Conservation (phyloP, 2,888 invertebrate genomes). For the Neocrepidodera transversa region DNA sequence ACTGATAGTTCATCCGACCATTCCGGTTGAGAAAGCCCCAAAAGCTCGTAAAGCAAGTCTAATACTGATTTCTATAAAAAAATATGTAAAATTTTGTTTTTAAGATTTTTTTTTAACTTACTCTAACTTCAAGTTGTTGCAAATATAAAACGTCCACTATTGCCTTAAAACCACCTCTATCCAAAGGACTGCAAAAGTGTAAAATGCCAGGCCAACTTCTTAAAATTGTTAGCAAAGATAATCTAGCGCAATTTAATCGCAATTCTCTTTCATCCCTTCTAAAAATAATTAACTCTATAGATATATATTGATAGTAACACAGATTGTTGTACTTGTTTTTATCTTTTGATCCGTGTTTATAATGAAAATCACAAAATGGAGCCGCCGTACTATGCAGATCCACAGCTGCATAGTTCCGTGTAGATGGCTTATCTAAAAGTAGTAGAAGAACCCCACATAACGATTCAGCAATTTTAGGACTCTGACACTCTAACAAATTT, state of each 20-base stretch:
- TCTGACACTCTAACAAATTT: conserved; percentile 84
- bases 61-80: conserved; percentile 81
- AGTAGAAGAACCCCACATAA: conserved; percentile 86
- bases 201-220: conserved; percentile 92
- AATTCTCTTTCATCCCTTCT: conserved; percentile 78
- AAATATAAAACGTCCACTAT: conserved; percentile 83
- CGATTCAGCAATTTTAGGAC: conserved; percentile 89
- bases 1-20: conserved; percentile 94
- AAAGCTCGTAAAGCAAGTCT: conserved; percentile 89
- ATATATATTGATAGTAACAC: neutral
- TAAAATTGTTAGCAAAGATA: conserved; percentile 82
- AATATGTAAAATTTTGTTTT: neutral
- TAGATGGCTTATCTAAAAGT: conserved; percentile 83
- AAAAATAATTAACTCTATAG: conserved; percentile 32
- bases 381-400: conserved; percentile 89
- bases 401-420: conserved; percentile 76
- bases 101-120: conserved; percentile 63
- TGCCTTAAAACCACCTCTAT: conserved; percentile 77
- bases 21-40: conserved; percentile 85
- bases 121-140: conserved; percentile 88
- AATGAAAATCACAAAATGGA: conserved; percentile 92
- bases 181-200: conserved; percentile 83
- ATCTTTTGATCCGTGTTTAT: conserved; percentile 74
- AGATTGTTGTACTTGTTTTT: conserved; percentile 68
- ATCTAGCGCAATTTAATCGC: conserved; percentile 83